Percentiles rank a stretch among this genome's conserved stretches.
Conservation (phyloP, 2,888 invertebrate species). For the Gandaritis pyraliata region DNA sequence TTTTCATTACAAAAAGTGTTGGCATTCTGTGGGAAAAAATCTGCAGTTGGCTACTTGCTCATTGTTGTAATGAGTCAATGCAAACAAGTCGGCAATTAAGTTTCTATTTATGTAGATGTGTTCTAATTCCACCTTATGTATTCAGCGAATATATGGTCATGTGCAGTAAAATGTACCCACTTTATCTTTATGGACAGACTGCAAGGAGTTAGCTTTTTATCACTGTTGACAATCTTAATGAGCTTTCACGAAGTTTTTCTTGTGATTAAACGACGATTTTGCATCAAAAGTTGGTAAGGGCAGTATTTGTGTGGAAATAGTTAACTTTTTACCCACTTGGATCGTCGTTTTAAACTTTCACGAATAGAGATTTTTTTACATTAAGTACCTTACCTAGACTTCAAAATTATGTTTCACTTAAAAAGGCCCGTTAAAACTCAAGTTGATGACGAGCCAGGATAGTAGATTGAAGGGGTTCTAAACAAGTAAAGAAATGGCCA, state of each 20-base stretch:
- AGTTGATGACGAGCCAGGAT: no score
- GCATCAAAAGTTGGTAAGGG: constrained; percentile 4
- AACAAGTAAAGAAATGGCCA: no score
- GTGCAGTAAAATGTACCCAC: constrained; percentile 26
- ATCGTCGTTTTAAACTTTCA: no score
- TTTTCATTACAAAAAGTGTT: no score
- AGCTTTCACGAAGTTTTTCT: constrained; percentile 22
- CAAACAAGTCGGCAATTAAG: constrained; percentile 30
- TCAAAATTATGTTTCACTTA: no score
- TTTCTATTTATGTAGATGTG: constrained; percentile 43
- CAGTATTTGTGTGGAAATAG: no score
- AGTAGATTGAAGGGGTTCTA: no score
- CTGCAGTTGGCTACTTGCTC: constrained; percentile 1
- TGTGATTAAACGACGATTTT: background rate
- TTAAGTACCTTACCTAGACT: no score
- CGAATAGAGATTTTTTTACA: no score
- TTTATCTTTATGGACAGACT: constrained; percentile 26
- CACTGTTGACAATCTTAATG: constrained; percentile 18
- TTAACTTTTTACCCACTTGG: no score
- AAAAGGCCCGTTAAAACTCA: no score
- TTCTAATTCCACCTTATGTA: constrained; percentile 37
- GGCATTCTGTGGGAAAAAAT: no score
- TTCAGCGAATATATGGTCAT: constrained; percentile 24
- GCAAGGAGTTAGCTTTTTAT: constrained; percentile 12
- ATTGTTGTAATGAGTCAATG: constrained; percentile 24